phyloP scores from a whole-genome alignment of 2,888 invertebrate genomes.

The Dromius quadrimaculatus region DNA sequence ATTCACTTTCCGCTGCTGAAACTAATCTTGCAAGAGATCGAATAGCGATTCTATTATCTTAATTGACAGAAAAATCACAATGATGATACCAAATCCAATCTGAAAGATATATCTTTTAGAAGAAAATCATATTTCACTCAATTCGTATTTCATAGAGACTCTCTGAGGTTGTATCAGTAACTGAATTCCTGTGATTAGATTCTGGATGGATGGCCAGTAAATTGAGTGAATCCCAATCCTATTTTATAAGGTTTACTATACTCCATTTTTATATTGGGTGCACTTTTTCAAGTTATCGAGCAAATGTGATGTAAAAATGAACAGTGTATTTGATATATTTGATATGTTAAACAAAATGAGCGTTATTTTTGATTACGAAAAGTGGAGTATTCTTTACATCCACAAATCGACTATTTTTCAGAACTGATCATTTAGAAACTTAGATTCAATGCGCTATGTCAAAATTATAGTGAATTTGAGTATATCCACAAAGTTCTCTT shows the following conservation, averaged over 20 bases:
- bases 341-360: too few species aligned
- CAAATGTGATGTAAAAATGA: too few species aligned
- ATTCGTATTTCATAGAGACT: constrained; percentile 16
- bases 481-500: too few species aligned
- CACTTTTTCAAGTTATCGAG: constrained; percentile 62
- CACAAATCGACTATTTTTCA: too few species aligned
- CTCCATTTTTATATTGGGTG: constrained; percentile 63
- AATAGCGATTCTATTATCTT: constrained; percentile 31
- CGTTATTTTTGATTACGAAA: too few species aligned
- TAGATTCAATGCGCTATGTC: too few species aligned
- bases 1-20: constrained; percentile 7
- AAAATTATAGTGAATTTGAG: too few species aligned
- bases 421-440: too few species aligned
- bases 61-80: constrained; percentile 40
- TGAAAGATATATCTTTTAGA: constrained; percentile 34
- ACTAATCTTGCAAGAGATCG: constrained; percentile 28
- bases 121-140: constrained; percentile 44
- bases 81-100: constrained; percentile 12
- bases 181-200: constrained; percentile 67
- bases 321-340: too few species aligned
- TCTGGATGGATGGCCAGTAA: constrained; percentile 67
- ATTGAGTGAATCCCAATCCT: constrained; percentile 65
- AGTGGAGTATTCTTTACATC: too few species aligned
- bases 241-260: constrained; percentile 66
- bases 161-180: constrained; percentile 63